Base-by-base conservation (phyloP, 2,888 invertebrate species). In the Gari tellinella region DNA sequence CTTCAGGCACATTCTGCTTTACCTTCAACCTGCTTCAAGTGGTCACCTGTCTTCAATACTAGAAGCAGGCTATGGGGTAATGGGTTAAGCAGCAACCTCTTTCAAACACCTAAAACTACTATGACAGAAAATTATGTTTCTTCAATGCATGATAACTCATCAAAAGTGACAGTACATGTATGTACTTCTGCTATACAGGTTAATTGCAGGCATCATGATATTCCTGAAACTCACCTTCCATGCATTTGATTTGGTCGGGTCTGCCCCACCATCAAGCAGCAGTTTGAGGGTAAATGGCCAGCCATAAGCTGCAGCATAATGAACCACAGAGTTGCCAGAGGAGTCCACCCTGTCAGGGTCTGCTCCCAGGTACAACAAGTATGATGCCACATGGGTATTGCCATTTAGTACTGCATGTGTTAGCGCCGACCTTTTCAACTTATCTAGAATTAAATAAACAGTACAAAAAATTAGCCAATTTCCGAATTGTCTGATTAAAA, bases 231-330 rank as follows among this genome's bases (percentile, higher is more conserved):
- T 3, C 21, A 92, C 91, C 90, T 93, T 93, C 92, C 93, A 93
- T 58, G 91, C 90, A 83, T 93, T 93, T 15, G 88, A 75, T n/a
- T 83, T 84, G 79, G 89, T 91, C 3, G 91, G 86, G 25, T 89
- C 86, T 37, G 92, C 93, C 1, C 88, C 88, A 19, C 88, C 89
- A 73, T 93, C 92, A 17, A 93, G 84, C 17, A 94, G 88, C 10
- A 93, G 78, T 73, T 93, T 91, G 26, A 93, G 85, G 65, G 91
- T 91, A 80, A 92, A 92, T 82, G 92, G 92, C 93, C 93, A 94
- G 19, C 94, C 94, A 84, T 94, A 94, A 0, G 93, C 93, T 52
- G 92, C 92, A 2, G 94, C 93, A 85, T 94, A 94, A 86, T 94
- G 93, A 1, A 93, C 89, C 2, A 92, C 82, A 0, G 93, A 90